phyloP scores from a whole-genome alignment of 2,113 vertebrate genomes.

The Cochlearius cochlearius region DNA sequence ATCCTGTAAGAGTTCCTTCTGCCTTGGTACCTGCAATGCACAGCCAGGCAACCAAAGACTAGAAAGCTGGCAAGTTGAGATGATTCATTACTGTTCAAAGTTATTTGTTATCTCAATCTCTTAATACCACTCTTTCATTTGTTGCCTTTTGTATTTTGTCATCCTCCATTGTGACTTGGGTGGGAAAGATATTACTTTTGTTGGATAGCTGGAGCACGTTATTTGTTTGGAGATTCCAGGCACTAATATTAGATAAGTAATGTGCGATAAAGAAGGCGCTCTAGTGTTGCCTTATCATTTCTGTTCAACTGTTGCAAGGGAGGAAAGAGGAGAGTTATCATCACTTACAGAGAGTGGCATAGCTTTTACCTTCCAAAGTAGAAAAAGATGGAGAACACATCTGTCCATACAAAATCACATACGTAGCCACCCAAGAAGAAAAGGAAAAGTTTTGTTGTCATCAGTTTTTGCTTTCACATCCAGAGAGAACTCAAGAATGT shows the following conservation, averaged over 20 bases:
- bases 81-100: constrained; percentile 32
- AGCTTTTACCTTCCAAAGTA: not conserved
- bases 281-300: not conserved
- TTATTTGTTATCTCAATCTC: not conserved
- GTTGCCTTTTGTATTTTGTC: not conserved
- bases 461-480: not conserved
- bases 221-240: not conserved
- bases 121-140: not conserved
- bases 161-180: not conserved
- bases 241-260: not conserved
- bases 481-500: not conserved
- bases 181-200: not conserved
- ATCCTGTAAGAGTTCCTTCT: constrained; percentile 39
- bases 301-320: not conserved
- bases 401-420: not conserved
- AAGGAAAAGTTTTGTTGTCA: not conserved
- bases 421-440: not conserved
- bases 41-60: constrained; percentile 41
- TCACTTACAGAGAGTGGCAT: not conserved
- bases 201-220: not conserved
- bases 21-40: constrained; percentile 26
- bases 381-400: not conserved
- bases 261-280: not conserved
- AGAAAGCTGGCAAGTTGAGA: constrained; percentile 45
- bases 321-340: not conserved